phyloP scores from a whole-genome alignment of 2,888 invertebrate species.

The Neoaliturus tenellus region DNA sequence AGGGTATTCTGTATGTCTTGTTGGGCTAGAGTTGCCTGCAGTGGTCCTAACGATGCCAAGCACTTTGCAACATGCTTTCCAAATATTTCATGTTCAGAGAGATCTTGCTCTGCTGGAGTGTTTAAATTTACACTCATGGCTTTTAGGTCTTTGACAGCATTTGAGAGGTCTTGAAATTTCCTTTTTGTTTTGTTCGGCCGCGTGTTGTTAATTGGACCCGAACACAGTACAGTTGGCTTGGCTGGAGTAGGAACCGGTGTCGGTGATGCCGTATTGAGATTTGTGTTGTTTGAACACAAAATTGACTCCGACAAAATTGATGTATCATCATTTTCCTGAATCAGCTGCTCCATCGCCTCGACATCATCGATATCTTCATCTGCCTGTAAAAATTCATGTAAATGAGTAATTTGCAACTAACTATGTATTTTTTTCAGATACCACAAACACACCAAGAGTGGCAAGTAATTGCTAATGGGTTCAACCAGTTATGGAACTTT shows the following conservation, averaged over 20 bases:
- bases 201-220: background rate
- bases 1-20: background rate
- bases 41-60: background rate
- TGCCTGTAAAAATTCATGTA: too few species aligned
- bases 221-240: background rate
- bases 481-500: conserved; percentile 60
- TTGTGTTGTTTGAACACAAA: background rate
- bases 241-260: background rate
- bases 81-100: background rate
- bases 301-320: conserved; percentile 15
- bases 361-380: too few species aligned
- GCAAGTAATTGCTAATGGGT: background rate
- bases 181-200: background rate
- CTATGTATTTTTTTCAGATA: too few species aligned
- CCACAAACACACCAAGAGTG: background rate
- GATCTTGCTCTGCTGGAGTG: background rate
- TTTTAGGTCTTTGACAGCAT: background rate
- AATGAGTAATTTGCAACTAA: too few species aligned
- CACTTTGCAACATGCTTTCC: background rate
- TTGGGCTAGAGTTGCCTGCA: background rate
- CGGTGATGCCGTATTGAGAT: background rate
- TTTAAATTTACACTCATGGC: background rate
- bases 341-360: background rate
- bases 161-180: background rate
- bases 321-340: conserved; percentile 10